Evolutionary conservation across 2,888 invertebrate species (phyloP).

Genomic region (Chrysomela aeneicollis): DNA sequence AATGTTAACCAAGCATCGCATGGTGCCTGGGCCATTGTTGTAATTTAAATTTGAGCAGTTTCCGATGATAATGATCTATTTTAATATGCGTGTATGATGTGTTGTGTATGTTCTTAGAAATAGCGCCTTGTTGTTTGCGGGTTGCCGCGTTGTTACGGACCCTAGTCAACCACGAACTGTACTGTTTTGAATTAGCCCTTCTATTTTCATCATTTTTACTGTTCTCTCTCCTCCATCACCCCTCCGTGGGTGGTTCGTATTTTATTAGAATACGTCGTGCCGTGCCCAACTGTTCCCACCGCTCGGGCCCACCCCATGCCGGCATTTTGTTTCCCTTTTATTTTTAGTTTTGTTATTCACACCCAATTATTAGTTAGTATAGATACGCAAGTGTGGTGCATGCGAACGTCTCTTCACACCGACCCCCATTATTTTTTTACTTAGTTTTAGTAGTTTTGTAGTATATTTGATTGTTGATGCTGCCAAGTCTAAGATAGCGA

Average conservation of each 20-base stretch:
- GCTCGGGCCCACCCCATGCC: constrained; percentile 42
- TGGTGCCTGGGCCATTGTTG: constrained; percentile 61
- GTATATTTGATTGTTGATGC: constrained; percentile 62
- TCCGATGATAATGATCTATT: constrained; percentile 59
- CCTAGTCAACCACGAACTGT: constrained; percentile 60
- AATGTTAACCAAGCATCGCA: constrained; percentile 58
- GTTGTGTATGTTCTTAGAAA: constrained; percentile 61
- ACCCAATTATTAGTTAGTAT: constrained; percentile 50
- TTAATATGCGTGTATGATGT: constrained; percentile 63
- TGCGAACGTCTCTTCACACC: constrained; percentile 53
- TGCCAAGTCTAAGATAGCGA: constrained; percentile 63
- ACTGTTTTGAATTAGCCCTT: constrained; percentile 51
- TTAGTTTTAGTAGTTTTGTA: constrained; percentile 56
- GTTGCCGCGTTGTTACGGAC: constrained; percentile 63
- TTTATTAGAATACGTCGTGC: constrained; percentile 53
- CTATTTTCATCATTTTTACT: constrained; percentile 42
- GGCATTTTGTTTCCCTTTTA: constrained; percentile 52
- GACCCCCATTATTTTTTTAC: constrained; percentile 49
- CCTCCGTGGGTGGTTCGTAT: constrained; percentile 45
- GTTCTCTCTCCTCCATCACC: constrained; percentile 41
- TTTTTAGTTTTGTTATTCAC: constrained; percentile 51
- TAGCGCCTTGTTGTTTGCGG: constrained; percentile 62
- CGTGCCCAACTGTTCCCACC: constrained; percentile 53
- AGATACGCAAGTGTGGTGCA: constrained; percentile 60
- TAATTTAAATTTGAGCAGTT: constrained; percentile 58